These are phyloP conservation scores for Standfussiana lucernea DNA, from an alignment of 2,888 invertebrate species.

Conservation along the genomic window DNA sequence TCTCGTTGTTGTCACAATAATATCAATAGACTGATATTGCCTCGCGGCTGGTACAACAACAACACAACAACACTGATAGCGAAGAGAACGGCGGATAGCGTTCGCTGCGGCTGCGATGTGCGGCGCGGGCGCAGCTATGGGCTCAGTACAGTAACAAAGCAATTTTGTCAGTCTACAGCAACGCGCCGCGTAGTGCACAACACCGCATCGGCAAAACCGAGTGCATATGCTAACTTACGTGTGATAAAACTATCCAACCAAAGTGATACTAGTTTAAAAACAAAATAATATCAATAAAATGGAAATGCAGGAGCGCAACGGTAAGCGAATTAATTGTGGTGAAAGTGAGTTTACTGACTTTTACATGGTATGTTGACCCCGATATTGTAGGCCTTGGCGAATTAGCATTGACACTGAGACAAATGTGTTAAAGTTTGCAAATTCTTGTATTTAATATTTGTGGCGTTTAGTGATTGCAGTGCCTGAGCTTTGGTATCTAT, in stretches of 20 bases:
- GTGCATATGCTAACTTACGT: constrained; percentile 38
- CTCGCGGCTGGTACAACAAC: constrained; percentile 62
- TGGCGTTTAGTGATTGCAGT: not conserved
- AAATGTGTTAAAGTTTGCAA: constrained; percentile 33
- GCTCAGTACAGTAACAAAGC: constrained; percentile 45
- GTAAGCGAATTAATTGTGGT: constrained; percentile 71
- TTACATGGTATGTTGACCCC: constrained; percentile 67
- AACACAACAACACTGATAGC: constrained; percentile 67
- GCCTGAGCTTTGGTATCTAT: not conserved
- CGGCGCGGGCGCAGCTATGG: constrained; percentile 69
- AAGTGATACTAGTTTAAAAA: constrained; percentile 39
- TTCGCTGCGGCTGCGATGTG: constrained; percentile 44
- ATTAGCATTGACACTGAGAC: constrained; percentile 65
- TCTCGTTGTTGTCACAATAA: constrained; percentile 39
- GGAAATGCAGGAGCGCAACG: constrained; percentile 77
- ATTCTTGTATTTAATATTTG: constrained; percentile 16
- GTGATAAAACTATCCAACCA: constrained; percentile 44
- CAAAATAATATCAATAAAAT: constrained; percentile 61
- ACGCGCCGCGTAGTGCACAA: constrained; percentile 58
- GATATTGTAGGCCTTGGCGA: constrained; percentile 57
- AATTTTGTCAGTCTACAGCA: constrained; percentile 69
- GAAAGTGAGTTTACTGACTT: constrained; percentile 72
- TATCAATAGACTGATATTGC: constrained; percentile 45
- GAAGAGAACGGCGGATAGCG: constrained; percentile 60
- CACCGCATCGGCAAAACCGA: constrained; percentile 36